These are phyloP conservation scores for Venturia canescens DNA, from an alignment of 1,140 invertebrate species.

Conservation along the genomic window DNA sequence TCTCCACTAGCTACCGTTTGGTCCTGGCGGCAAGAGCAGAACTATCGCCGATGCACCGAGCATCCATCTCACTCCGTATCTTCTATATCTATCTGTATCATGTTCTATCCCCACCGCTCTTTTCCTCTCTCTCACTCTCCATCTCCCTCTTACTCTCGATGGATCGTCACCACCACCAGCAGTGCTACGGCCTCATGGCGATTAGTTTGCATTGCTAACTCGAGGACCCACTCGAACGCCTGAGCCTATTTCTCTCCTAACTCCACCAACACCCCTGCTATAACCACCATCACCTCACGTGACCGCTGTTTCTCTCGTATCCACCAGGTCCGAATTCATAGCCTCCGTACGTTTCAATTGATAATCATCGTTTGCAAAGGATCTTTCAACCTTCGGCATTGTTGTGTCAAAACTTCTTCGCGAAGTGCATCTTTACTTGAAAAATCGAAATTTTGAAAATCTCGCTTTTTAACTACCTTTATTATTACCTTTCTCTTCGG, in stretches of 20 bases:
- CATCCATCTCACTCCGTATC: not conserved
- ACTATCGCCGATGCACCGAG: slow-evolving; percentile 40
- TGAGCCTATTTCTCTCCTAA: slow-evolving; percentile 37
- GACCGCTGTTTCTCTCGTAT: not conserved
- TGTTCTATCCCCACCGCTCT: no score
- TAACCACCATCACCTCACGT: slow-evolving; percentile 9
- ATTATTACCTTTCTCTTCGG: no score
- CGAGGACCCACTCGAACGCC: slow-evolving; percentile 47
- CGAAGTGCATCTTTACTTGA: no score
- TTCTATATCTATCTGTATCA: no score
- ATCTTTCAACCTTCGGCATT: no score
- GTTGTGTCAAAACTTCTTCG: no score
- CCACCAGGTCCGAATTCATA: slow-evolving; percentile 15
- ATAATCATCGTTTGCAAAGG: not conserved
- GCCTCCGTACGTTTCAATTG: not conserved
- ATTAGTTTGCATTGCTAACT: slow-evolving; percentile 69
- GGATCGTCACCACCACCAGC: slow-evolving; percentile 49
- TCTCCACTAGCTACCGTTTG: slow-evolving; percentile 64
- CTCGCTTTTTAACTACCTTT: no score
- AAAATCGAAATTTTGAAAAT: no score
- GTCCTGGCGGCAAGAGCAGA: slow-evolving; percentile 52
- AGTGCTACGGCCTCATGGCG: slow-evolving; percentile 47
- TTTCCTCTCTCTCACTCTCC: not conserved
- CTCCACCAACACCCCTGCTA: slow-evolving; percentile 6
- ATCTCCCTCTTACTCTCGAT: slow-evolving; percentile 16